Evolutionary conservation across 2,797 vertebrate genomes (phyloP), one percentile per base, ranked within the genome.

Genomic region (Schizothorax lantsangensis): DNA sequence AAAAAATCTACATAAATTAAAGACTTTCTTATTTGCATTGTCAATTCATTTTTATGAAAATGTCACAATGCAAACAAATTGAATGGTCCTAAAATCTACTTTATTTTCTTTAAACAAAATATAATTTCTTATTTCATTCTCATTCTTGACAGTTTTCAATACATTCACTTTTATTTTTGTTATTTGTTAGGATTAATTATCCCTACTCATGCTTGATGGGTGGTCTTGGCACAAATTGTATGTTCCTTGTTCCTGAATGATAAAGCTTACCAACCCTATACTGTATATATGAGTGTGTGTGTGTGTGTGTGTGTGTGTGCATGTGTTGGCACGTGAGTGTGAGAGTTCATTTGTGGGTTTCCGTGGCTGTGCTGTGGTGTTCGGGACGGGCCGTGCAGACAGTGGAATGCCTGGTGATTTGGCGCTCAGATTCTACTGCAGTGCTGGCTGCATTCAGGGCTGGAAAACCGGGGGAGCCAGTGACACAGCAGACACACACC

Each of bases 371-470:
- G 40, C 57, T 57, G 40, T 81, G 62, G 78, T 84, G 85, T 84
- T 86, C 40, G 68, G 87, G 89, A 82, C 79, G 85, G 66, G 52
- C 36, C 23, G 79, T 72, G 83, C 73, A 85, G 84, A 77, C 86
- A 57, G 84, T 47, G 75, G 68, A 86, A 80, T 54, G 77, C 82
- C 73, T 79, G 40, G n/a, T 75, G 81, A 85, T 84, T 89, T 89
- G 88, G 88, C 88, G 36, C 84, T 47, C 33, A 59, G 40, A 83
- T 83, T 72, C 54, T 85, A 83, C 86, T 88, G 88, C 88, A 89
- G 86, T 86, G 84, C 86, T 86, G 83, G 82, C 82, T 79, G 86
- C 45, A 52, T 72, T 73, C 26, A 73, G 83, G 73, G 38, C 73
- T 87, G 79, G 47, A 79, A 81, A 85, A 84, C 71, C 38, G 49